Evolutionary conservation across 2,888 invertebrate genomes (phyloP).

Genomic region (Trisateles emortualis): DNA sequence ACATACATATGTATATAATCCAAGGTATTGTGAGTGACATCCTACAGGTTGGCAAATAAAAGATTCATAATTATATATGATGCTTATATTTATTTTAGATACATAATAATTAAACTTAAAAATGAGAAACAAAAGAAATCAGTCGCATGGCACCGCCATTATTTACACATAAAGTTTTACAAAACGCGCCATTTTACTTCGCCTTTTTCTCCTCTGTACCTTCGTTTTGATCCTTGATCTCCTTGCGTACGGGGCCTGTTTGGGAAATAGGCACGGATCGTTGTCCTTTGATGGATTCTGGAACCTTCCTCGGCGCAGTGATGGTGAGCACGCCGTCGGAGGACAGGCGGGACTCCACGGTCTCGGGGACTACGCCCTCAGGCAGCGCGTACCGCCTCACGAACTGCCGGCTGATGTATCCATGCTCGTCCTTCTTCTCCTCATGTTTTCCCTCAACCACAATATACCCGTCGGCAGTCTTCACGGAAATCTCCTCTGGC

Average conservation of each 20-base stretch:
- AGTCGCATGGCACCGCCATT: constrained; percentile 34
- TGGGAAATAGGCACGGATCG: constrained; percentile 56
- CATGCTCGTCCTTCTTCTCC: constrained; percentile 90
- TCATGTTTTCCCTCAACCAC: constrained; percentile 92
- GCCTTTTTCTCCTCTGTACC: constrained; percentile 18
- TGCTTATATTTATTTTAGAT: too few species aligned
- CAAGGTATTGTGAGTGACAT: too few species aligned
- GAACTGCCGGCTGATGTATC: constrained; percentile 90
- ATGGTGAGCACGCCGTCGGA: constrained; percentile 91
- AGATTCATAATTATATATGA: too few species aligned
- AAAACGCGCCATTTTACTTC: not conserved
- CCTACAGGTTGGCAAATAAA: too few species aligned
- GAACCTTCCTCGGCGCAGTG: constrained; percentile 82
- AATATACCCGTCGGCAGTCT: constrained; percentile 89
- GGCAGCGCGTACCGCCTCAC: constrained; percentile 90
- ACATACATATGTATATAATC: too few species aligned
- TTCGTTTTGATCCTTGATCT: constrained; percentile 48
- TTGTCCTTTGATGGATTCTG: constrained; percentile 56
- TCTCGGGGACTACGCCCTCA: constrained; percentile 88
- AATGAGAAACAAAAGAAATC: not conserved
- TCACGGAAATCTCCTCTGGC: constrained; percentile 91
- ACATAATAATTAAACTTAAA: not conserved
- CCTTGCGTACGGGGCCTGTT: constrained; percentile 66
- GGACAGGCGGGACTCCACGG: constrained; percentile 89
- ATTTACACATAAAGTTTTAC: not conserved